Evolutionary conservation across 2,113 vertebrate genomes (phyloP), one percentile per base, ranked within the genome.

Genomic region (Toxotes chatareus): DNA sequence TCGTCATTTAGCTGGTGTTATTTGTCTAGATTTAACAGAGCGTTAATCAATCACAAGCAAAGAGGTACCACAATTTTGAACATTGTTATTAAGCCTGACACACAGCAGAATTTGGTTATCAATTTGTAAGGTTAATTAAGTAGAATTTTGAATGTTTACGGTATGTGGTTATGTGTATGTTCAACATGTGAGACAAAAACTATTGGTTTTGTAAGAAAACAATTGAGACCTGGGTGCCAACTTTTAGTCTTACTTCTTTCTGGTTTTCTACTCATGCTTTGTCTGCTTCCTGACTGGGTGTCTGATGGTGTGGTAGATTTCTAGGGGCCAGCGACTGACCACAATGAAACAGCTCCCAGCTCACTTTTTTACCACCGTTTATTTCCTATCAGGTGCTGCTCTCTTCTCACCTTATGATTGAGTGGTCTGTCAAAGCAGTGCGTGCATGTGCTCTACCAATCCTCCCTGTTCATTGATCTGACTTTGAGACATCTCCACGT

Each of bases 361-460:
- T 61, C 27, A 3, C 63, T 47, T 73, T 57, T 63, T 46, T 0
- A 12, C 16, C 27, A 8, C 73, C 62, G 47, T 87, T 68, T 77
- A 62, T 76, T 82, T 85, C 77, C 66, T 89, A 80, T 91, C 82
- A 61, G 83, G 69, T 85, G 73, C 86, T 82, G 86, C 88, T 93
- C 16, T 81, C 21, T 53, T 67, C 36, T 68, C 56, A 27, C 62
- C 42, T 1, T 85, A 85, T 95, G 95, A 96, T 96, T 92, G 95
- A 97, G 95, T 91, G 95, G 91, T 95, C 94, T 91, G 94, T 96
- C 96, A 96, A 10, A 65, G 93, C 94, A 93, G 88, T 95, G 93
- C 90, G 67, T 47, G 78, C 73, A 70, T 66, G 51, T 74, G 74
- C 94, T 89, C 93, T 84, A 91, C 92, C 93, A 91, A 90, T 89